A percentile compares a stretch with the other conserved stretches of the same genome.
Conservation (phyloP, 2,797 vertebrate species). For the Micropoecilia bifurca region DNA sequence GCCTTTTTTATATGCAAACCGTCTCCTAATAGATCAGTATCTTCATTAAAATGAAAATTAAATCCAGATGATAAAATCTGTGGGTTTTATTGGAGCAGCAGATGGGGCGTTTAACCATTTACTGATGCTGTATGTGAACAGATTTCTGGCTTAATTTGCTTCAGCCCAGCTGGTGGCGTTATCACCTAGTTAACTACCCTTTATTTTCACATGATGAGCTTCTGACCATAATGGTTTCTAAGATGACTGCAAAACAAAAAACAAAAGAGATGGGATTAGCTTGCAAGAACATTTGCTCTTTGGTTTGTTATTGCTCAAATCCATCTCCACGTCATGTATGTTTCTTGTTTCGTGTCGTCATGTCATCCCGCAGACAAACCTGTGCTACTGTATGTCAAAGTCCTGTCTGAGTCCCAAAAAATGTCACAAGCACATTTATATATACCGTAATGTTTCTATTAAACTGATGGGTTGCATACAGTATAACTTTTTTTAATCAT, state of each 20-base stretch:
- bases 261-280: constrained; percentile 33
- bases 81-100: constrained; percentile 17
- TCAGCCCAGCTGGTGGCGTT: not conserved
- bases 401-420: constrained; percentile 61
- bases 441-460: constrained; percentile 27
- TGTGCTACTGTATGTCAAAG: constrained; percentile 76
- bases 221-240: not conserved
- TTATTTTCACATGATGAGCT: constrained; percentile 11
- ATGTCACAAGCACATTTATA: constrained; percentile 2
- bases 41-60: constrained; percentile 8
- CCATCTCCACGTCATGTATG: constrained; percentile 61
- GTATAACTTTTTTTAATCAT: constrained; percentile 65
- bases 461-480: constrained; percentile 71
- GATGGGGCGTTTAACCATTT: not conserved
- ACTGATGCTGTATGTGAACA: not conserved
- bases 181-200: not conserved
- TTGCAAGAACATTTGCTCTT: constrained; percentile 35
- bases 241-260: constrained; percentile 23
- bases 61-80: constrained; percentile 4
- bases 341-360: constrained; percentile 41
- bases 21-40: constrained; percentile 4
- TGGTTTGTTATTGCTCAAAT: constrained; percentile 40
- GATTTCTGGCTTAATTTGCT: not conserved
- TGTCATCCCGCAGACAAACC: constrained; percentile 59
- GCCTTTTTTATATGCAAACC: constrained; percentile 5